A percentile compares a stretch with the other conserved stretches of the same genome.
phyloP scores from a whole-genome alignment of 2,113 vertebrate genomes.

The Pantherophis guttatus region DNA sequence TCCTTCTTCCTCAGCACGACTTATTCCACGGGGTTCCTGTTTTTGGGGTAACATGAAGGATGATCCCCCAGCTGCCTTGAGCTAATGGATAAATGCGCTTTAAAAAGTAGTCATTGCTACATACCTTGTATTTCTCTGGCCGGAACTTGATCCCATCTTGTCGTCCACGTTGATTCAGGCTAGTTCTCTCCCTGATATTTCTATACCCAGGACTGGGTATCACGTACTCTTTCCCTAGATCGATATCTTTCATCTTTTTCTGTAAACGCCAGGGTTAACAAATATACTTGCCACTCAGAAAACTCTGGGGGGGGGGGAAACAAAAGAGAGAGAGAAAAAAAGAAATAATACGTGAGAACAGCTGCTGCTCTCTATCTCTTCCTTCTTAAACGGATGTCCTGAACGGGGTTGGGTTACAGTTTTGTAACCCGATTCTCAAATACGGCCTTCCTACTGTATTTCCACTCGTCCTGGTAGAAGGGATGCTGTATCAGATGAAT shows the following conservation, averaged over 20 bases:
- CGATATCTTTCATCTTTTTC: slow-evolving; percentile 87
- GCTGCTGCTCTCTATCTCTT: background rate
- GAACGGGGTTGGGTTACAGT: background rate
- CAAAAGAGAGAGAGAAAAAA: background rate
- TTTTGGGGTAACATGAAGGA: background rate
- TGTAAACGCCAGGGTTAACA: slow-evolving; percentile 66
- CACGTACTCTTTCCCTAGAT: slow-evolving; percentile 84
- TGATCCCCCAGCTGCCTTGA: background rate
- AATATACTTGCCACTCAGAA: slow-evolving; percentile 29
- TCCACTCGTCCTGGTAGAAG: background rate
- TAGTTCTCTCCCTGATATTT: slow-evolving; percentile 70
- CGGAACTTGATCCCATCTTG: slow-evolving; percentile 68
- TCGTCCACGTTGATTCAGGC: slow-evolving; percentile 63
- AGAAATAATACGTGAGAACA: background rate
- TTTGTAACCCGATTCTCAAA: background rate
- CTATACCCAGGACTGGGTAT: slow-evolving; percentile 81
- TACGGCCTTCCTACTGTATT: background rate
- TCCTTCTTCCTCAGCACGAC: background rate
- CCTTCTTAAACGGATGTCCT: background rate
- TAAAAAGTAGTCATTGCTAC: slow-evolving; percentile 32
- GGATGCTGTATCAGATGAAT: background rate
- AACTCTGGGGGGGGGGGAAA: background rate
- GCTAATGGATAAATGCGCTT: background rate
- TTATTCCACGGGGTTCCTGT: background rate
- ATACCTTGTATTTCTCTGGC: slow-evolving; percentile 71